Conservation (phyloP, 2,797 vertebrate genomes). For the Peromyscus nudipes region DNA sequence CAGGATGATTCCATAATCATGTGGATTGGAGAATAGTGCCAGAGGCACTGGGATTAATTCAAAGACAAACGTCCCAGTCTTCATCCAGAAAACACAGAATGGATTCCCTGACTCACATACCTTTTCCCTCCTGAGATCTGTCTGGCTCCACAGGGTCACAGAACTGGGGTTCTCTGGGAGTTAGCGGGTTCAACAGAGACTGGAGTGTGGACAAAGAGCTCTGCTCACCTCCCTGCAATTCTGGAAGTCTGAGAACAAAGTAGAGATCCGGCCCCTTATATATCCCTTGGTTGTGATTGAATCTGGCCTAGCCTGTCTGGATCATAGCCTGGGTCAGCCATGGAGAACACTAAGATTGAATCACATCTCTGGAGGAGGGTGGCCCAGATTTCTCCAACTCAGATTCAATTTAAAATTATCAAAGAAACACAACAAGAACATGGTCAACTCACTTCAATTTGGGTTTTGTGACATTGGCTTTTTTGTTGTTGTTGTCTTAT, state of each 20-base stretch:
- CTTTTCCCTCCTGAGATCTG: background rate
- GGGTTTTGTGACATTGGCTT: no score
- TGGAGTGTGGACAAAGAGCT: background rate
- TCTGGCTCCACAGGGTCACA: background rate
- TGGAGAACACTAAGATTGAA: background rate
- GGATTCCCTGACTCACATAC: background rate
- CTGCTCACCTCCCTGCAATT: background rate
- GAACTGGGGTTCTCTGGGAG: background rate
- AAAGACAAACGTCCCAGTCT: background rate
- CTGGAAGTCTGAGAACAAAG: background rate
- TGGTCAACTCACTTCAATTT: no score
- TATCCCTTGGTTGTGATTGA: background rate
- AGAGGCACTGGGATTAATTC: background rate
- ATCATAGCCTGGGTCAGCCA: no score
- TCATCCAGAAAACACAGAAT: background rate
- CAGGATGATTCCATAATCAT: background rate
- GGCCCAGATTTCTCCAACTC: background rate
- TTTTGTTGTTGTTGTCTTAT: no score
- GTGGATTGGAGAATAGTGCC: background rate
- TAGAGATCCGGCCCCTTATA: accelerated
- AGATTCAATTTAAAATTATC: no score
- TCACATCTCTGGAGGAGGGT: no score
- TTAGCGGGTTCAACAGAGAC: background rate
- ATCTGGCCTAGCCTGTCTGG: no score
- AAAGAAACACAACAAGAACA: no score